A percentile compares a stretch with the other conserved stretches of the same genome.
Conservation (phyloP, 2,888 invertebrate genomes). For the Meiosimyza platycephala region DNA sequence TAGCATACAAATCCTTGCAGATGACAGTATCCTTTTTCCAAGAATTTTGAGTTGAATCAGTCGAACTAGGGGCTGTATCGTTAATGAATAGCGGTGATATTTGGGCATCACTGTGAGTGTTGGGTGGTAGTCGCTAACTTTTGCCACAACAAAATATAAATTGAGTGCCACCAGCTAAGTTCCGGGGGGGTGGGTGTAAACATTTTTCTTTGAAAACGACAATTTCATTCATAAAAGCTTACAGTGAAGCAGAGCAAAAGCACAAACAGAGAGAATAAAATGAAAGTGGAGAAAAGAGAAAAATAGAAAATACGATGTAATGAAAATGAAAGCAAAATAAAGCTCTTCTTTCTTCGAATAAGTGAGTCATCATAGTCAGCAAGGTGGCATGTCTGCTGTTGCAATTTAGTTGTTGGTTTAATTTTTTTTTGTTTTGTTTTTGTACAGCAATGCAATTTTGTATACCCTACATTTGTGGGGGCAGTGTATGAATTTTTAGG, state of each 20-base stretch:
- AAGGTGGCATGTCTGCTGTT: conserved; percentile 23
- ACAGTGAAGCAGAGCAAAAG: background rate
- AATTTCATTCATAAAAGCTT: conserved; percentile 59
- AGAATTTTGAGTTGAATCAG: conserved; percentile 57
- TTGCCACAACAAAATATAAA: conserved; percentile 33
- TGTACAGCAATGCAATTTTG: conserved; percentile 31
- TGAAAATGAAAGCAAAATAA: no score
- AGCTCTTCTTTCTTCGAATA: no score
- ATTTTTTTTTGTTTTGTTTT: conserved; percentile 35
- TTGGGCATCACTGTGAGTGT: background rate
- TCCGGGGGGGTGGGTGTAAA: background rate
- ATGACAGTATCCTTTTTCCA: conserved; percentile 59
- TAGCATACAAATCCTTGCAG: conserved; percentile 49
- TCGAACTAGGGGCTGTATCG: conserved; percentile 5
- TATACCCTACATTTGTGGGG: no score
- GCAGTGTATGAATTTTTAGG: no score
- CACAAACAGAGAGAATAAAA: background rate
- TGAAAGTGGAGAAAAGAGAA: background rate
- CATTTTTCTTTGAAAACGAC: conserved; percentile 11
- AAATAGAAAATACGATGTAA: no score
- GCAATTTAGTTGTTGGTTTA: conserved; percentile 12
- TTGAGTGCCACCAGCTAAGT: background rate
- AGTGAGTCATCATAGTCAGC: no score
- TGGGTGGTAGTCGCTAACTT: conserved; percentile 16
- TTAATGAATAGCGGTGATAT: background rate